A percentile compares a stretch with the other conserved stretches of the same genome.
These are phyloP conservation scores for Drosophila hydei DNA, from an alignment of 1,140 invertebrate species.

Conservation along the genomic window DNA sequence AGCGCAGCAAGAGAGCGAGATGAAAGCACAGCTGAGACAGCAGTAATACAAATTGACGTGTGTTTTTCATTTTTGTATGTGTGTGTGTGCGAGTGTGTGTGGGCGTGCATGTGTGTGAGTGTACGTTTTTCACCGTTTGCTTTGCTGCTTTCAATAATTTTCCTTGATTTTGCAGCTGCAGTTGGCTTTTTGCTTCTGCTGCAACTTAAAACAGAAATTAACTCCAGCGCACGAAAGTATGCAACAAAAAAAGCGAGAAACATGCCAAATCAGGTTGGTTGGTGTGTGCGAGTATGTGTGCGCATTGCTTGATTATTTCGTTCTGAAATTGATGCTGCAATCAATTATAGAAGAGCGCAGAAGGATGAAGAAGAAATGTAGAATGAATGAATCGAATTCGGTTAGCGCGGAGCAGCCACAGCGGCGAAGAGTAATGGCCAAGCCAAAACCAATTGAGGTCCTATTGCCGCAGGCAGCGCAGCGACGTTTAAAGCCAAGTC, in stretches of 20 bases:
- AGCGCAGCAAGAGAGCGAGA: not conserved
- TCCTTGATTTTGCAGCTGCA: constrained; percentile 48
- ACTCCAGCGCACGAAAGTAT: constrained; percentile 68
- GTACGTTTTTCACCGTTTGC: constrained; percentile 43
- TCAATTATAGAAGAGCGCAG: constrained; percentile 67
- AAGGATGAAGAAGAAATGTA: constrained; percentile 19
- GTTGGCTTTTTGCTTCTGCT: constrained; percentile 35
- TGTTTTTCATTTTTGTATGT: constrained; percentile 73
- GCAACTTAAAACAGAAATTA: constrained; percentile 76
- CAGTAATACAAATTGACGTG: constrained; percentile 72
- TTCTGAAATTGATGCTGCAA: constrained; percentile 77
- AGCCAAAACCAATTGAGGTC: constrained; percentile 47
- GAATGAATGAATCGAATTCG: constrained; percentile 51
- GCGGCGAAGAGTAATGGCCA: constrained; percentile 59
- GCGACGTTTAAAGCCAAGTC: constrained; percentile 66
- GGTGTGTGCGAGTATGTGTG: constrained; percentile 20
- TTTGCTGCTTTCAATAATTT: constrained; percentile 67
- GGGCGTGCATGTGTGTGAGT: constrained; percentile 51
- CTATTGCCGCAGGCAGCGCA: constrained; percentile 35
- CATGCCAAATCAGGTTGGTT: constrained; percentile 36
- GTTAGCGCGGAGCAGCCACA: constrained; percentile 39
- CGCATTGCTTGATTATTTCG: constrained; percentile 74
- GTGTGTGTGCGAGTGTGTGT: constrained; percentile 22
- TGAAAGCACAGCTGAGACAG: constrained; percentile 17
- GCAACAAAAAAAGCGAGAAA: constrained; percentile 49